A percentile compares a stretch with the other conserved stretches of the same genome.
Conservation (phyloP, 2,888 invertebrate genomes). For the Colostygia pectinataria region DNA sequence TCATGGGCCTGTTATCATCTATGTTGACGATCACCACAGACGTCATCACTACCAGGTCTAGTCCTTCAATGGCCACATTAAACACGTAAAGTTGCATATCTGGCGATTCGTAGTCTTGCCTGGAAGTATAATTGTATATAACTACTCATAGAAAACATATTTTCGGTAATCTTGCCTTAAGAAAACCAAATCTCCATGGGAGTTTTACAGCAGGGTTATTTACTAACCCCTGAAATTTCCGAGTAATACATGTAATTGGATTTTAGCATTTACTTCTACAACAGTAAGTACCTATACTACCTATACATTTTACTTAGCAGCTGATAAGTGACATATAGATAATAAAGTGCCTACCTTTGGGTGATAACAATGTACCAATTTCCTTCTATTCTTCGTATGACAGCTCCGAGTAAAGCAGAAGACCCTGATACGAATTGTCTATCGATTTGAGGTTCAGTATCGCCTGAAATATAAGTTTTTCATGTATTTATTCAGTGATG, state of each 20-base stretch:
- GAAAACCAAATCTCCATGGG: too few species aligned
- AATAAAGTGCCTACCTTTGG: slow-evolving; percentile 47
- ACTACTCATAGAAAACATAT: too few species aligned
- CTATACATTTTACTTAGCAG: too few species aligned
- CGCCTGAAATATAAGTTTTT: slow-evolving; percentile 38
- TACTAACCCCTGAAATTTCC: too few species aligned
- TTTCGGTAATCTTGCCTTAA: too few species aligned
- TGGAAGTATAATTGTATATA: slow-evolving; percentile 28
- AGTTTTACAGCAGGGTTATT: too few species aligned
- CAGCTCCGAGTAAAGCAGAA: slow-evolving; percentile 52
- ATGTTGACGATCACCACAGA: slow-evolving; percentile 73
- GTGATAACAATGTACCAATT: slow-evolving; percentile 66
- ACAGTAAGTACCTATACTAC: too few species aligned
- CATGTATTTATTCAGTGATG: too few species aligned
- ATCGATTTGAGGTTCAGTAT: slow-evolving; percentile 45
- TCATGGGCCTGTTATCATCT: slow-evolving; percentile 80
- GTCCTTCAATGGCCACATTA: slow-evolving; percentile 47
- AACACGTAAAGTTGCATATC: slow-evolving; percentile 72
- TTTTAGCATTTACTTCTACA: too few species aligned
- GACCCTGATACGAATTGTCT: slow-evolving; percentile 38
- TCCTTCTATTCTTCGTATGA: slow-evolving; percentile 44
- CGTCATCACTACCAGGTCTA: slow-evolving; percentile 53
- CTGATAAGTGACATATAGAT: too few species aligned
- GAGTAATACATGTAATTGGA: too few species aligned
- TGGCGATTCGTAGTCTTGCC: slow-evolving; percentile 81